Base-by-base conservation (phyloP, 2,113 vertebrate genomes). In the Gila orcuttii region DNA sequence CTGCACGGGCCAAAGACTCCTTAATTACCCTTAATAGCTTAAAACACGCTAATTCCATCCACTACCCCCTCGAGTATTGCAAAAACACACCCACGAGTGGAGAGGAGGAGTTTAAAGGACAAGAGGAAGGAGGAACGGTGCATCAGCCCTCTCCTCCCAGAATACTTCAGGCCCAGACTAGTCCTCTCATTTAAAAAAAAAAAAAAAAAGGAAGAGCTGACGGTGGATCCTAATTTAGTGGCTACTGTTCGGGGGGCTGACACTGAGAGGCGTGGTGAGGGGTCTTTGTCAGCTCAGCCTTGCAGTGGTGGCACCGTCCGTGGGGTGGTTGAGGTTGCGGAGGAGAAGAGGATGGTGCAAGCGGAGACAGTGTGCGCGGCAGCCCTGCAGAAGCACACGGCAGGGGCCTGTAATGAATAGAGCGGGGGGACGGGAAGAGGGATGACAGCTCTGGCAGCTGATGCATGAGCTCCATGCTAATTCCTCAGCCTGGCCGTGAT, bases 371-470 rank as follows among this genome's bases (percentile, higher is more conserved):
- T 92, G 88, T 87, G 89, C 79, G 25, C 87, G 39, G 92, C 90
- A 93, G 93, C 90, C 87, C 91, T 88, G 92, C 92, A 92, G 93
- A 95, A 95, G 95, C 95, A 95, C 92, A 94, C 94, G 96, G 96
- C 90, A 88, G 92, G 91, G 93, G 92, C 93, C 93, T 92, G 69
- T 96, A 97, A 98, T 98, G 97, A 98, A 97, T 95, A 94, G 84
- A 93, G 89, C 91, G 28, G 88, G 95, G 92, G 93, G 93, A 87
- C 93, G 91, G 89, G 92, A 91, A 57, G 66, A 25, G 25, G 77
- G 66, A 83, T 98, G 97, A 98, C 97, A 99, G 97, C 94, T 97
- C 91, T 97, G 97, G 96, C 98, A 99, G 97, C 94, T 97, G 97
- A 98, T 95, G 96, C 96, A 95, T 94, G 94, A 95, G 95, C 94